Base-by-base conservation (phyloP, 2,113 vertebrate species). In the Pomatostomus ruficeps region DNA sequence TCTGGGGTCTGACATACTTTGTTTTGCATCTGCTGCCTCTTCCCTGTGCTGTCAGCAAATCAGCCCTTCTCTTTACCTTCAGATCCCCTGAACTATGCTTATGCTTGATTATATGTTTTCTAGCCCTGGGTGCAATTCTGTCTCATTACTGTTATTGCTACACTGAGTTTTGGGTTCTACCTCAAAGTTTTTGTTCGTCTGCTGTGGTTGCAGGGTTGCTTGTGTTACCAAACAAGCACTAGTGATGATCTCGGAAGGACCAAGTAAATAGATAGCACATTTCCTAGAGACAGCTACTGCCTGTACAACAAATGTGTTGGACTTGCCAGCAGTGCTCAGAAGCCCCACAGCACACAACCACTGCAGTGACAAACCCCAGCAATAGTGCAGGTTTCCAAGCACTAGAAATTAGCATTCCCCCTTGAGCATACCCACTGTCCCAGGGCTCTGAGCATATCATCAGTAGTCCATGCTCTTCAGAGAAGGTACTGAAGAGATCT, bases 391-490 rank as follows among this genome's bases (percentile, higher is more conserved):
- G 23, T 46, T 91, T 89, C 70, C 5, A 1, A 35, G 45, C 33
- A 38, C 22, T 77, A 33, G 73, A 84, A 89, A 62, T 88, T 71
- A 61, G 7, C 46, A 63, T 71, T 88, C 43, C 43, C 43, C 22
- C 2, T 14, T 73, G 42, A 70, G 15, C 2, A 0, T 26, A 40
- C 26, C 20, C 1, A 0, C 36, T 65, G 7, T 59, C 11, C 28
- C 5, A 4, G 51, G 18, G 45, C 38, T 43, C 46, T 54, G 83
- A 92, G 68, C 43, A 22, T 46, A 28, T 65, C 28, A 63, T 87
- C 89, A 85, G 63, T 70, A 82, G 51, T 78, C 74, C 1, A 2
- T 45, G 35, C 21, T 72, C 66, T 85, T 81, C 70, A 46, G 78
- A 89, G 78, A 51, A 66, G 38, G 51, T 58, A 79, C 0, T 78